These are phyloP conservation scores for Tamias sibiricus DNA, from an alignment of 2,113 vertebrate genomes.

Conservation along the genomic window DNA sequence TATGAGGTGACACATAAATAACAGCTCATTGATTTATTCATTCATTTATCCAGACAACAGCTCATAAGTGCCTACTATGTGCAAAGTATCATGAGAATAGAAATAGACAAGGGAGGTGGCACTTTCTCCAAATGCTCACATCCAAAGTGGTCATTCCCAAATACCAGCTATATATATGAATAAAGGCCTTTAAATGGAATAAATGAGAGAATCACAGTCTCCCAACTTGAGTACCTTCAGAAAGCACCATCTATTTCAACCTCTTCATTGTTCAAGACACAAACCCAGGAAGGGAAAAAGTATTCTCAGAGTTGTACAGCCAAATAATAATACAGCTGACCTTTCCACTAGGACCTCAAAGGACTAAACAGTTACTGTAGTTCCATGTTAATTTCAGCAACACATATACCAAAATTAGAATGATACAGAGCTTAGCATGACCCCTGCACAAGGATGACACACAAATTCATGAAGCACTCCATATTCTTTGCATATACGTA, in stretches of 20 bases:
- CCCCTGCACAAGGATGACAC: not conserved
- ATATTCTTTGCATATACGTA: not conserved
- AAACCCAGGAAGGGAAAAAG: not conserved
- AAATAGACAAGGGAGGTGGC: not conserved
- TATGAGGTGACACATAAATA: constrained; percentile 33
- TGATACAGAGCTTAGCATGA: not conserved
- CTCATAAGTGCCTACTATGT: not conserved
- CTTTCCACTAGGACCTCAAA: not conserved
- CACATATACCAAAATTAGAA: not conserved
- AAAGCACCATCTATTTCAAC: not conserved
- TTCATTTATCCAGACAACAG: not conserved
- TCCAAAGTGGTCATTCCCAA: not conserved
- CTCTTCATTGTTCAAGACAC: constrained; percentile 7
- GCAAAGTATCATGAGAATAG: not conserved
- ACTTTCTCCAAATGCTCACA: constrained; percentile 25
- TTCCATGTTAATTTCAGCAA: not conserved
- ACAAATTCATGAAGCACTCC: not conserved
- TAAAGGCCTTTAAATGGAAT: not conserved
- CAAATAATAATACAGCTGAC: constrained; percentile 64
- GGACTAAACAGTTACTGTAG: not conserved
- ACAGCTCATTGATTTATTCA: not conserved
- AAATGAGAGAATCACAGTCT: not conserved
- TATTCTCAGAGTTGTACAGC: not conserved
- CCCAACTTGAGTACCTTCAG: not conserved
- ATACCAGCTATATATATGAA: not conserved